A percentile compares a stretch with the other conserved stretches of the same genome.
phyloP scores from a whole-genome alignment of 2,888 invertebrate species.

The Sesia bembeciformis region DNA sequence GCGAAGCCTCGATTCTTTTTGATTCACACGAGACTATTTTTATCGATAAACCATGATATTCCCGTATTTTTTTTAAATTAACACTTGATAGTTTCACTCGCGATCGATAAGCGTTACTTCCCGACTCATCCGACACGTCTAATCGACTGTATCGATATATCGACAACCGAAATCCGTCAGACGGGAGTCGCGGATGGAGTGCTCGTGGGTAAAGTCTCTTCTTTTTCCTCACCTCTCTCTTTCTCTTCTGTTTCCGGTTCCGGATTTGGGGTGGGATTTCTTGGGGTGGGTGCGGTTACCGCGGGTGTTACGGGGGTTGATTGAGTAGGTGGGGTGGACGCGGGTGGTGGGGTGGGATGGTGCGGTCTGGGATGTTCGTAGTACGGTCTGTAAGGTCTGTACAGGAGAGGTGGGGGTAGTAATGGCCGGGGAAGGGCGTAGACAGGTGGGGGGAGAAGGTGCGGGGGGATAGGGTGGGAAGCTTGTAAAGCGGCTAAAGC shows the following conservation, averaged over 20 bases:
- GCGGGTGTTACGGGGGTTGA: slow-evolving; percentile 34
- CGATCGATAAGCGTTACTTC: neutral
- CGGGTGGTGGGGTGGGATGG: slow-evolving; percentile 35
- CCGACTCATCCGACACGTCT: neutral
- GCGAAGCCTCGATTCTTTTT: too few relatives aligned
- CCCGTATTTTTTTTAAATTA: too few relatives aligned
- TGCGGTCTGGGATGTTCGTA: slow-evolving; percentile 25
- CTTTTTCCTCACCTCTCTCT: slow-evolving; percentile 15
- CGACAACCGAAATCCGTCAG: slow-evolving; percentile 11
- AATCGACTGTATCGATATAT: neutral
- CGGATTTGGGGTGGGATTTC: neutral
- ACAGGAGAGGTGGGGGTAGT: slow-evolving; percentile 38
- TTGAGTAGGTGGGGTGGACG: slow-evolving; percentile 9
- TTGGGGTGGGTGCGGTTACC: slow-evolving; percentile 13
- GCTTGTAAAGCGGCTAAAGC: slow-evolving; percentile 24
- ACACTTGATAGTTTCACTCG: too few relatives aligned
- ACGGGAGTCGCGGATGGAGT: slow-evolving; percentile 12
- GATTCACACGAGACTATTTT: too few relatives aligned
- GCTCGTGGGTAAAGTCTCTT: slow-evolving; percentile 2
- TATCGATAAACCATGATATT: too few relatives aligned
- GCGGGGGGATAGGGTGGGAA: slow-evolving; percentile 20
- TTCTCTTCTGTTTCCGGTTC: slow-evolving; percentile 15
- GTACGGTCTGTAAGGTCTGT: slow-evolving; percentile 29
- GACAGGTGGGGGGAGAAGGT: slow-evolving; percentile 29
- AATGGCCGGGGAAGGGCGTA: slow-evolving; percentile 19